These are phyloP conservation scores for Pseudochromis fuscus DNA, from an alignment of 2,797 vertebrate species.

Conservation along the genomic window DNA sequence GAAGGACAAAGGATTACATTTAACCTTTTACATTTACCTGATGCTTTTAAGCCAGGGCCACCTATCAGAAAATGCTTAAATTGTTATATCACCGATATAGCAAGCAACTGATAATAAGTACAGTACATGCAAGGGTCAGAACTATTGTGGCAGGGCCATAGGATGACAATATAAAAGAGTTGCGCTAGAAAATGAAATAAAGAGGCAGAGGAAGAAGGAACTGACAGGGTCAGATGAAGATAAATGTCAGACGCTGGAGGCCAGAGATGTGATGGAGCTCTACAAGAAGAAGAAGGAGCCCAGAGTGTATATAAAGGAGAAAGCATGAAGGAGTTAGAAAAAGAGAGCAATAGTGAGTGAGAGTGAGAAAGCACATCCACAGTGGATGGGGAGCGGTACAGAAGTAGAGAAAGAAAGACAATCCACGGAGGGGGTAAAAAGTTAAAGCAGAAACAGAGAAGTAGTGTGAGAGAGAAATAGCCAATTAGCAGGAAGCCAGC, in stretches of 20 bases:
- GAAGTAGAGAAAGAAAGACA: constrained; percentile 40
- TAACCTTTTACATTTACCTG: constrained; percentile 61
- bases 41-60: constrained; percentile 38
- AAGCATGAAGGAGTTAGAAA: constrained; percentile 40
- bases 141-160: constrained; percentile 18
- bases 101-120: constrained; percentile 55
- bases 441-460: constrained; percentile 73
- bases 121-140: constrained; percentile 50
- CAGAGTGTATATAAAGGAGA: constrained; percentile 15
- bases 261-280: constrained; percentile 48
- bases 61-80: constrained; percentile 45
- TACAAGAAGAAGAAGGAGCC: constrained; percentile 35
- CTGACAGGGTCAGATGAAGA: constrained; percentile 70
- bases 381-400: constrained; percentile 31
- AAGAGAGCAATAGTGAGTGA: constrained; percentile 30
- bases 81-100: constrained; percentile 49
- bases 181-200: constrained; percentile 55
- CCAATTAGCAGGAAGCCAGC: constrained; percentile 88
- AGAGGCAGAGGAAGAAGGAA: constrained; percentile 54
- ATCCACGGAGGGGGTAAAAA: constrained; percentile 67
- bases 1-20: constrained; percentile 63
- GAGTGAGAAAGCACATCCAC: constrained; percentile 27
- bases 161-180: constrained; percentile 50
- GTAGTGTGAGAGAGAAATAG: constrained; percentile 82
- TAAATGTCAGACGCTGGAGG: constrained; percentile 69